phyloP scores from a whole-genome alignment of 2,888 invertebrate species.

The Metellina segmentata region DNA sequence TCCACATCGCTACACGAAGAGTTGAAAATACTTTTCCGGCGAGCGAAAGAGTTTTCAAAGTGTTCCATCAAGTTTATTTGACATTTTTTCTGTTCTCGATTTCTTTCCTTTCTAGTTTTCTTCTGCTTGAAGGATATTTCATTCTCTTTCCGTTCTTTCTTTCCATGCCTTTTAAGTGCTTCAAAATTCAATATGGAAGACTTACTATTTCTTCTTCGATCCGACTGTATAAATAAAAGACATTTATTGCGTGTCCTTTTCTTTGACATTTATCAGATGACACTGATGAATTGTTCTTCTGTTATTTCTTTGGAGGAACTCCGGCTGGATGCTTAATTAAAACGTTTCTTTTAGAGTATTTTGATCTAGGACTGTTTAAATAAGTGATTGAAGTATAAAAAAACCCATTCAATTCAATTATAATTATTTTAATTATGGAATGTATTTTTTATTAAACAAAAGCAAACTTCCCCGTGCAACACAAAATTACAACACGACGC shows the following conservation, averaged over 20 bases:
- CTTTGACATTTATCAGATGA: not conserved
- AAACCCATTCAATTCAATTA: no score
- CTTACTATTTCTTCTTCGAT: not conserved
- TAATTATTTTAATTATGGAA: no score
- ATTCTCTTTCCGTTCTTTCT: not conserved
- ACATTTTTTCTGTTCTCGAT: not conserved
- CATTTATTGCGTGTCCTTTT: not conserved
- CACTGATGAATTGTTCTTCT: not conserved
- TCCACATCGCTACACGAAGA: not conserved
- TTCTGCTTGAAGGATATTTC: not conserved
- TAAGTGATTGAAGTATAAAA: no score
- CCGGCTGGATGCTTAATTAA: no score
- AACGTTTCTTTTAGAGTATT: no score
- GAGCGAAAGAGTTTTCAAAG: not conserved
- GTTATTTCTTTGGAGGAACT: no score
- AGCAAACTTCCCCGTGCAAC: no score
- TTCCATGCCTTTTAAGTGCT: not conserved
- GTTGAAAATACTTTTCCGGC: not conserved
- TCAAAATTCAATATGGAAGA: not conserved
- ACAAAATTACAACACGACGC: no score
- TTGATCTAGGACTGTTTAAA: no score
- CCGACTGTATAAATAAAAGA: not conserved
- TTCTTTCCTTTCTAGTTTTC: not conserved
- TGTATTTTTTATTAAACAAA: no score
- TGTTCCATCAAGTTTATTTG: not conserved